Conservation (phyloP, 2,797 vertebrate species). For the Odontamblyopus lacepedii region DNA sequence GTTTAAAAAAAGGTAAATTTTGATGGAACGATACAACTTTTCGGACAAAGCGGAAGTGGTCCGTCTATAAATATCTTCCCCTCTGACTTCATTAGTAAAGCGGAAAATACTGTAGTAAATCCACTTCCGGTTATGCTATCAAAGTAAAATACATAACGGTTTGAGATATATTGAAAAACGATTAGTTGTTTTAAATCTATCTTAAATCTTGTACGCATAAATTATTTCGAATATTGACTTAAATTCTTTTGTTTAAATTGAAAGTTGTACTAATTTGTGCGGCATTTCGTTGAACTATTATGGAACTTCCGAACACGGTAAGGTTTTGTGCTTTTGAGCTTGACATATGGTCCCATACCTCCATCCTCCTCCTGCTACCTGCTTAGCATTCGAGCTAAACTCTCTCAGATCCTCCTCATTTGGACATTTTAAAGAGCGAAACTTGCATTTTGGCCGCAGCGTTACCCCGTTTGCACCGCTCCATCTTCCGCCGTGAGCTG, state of each 20-base stretch:
- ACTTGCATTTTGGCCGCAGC: background rate
- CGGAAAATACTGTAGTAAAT: background rate
- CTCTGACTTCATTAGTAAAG: background rate
- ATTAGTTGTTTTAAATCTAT: background rate
- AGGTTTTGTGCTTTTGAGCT: background rate
- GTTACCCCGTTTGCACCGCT: background rate
- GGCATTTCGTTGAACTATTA: background rate
- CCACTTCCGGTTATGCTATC: background rate
- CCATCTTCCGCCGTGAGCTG: background rate
- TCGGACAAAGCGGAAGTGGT: slow-evolving; percentile 61
- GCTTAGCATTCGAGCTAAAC: background rate
- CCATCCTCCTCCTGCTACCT: background rate
- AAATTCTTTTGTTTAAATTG: background rate
- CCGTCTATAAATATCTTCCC: slow-evolving; percentile 63
- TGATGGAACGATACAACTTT: slow-evolving; percentile 4
- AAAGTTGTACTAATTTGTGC: background rate
- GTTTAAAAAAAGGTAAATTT: background rate
- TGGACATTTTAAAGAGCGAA: background rate
- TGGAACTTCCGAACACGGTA: slow-evolving; percentile 36
- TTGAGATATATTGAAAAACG: background rate
- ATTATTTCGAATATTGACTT: background rate
- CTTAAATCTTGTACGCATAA: background rate
- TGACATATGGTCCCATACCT: slow-evolving; percentile 9
- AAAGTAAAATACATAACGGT: background rate
- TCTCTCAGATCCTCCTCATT: background rate